Base-by-base conservation (phyloP, 2,888 invertebrate genomes). In the Cantharis lateralis region DNA sequence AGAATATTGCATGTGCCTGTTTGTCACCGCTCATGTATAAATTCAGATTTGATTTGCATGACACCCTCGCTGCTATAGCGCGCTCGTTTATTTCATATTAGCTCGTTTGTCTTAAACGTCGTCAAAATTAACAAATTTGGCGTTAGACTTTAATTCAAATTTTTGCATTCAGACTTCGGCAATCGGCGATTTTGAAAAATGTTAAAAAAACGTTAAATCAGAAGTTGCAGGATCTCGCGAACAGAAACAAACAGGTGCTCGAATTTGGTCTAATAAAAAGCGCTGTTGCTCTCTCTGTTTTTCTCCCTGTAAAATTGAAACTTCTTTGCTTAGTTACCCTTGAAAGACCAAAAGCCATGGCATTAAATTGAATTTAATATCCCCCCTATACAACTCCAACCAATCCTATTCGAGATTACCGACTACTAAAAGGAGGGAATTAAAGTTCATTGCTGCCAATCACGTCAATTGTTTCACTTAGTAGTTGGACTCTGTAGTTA, bases 341-440 rank as follows among this genome's bases (percentile, higher is more conserved):
- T 79, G 72, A 73, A 70, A 70, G 74, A 74, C 71, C 73, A 71
- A 66, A 66, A 76, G 84, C 83, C 86, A 87, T 87, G 86, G 87
- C 87, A 88, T 88, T 87, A 88, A 88, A 88, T 88, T 88, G 88
- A 88, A 88, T 88, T 88, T 88, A 88, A 88, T 88, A 87, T 86
- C 86, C 86, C 86, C 88, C 84, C 87, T 85, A 84, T 81, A 80
- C 81, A 79, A 80, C 83, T 83, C 79, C 83, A 82, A 82, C 87
- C 87, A 87, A 87, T 87, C 82, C 83, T 82, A 84, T 83, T 85
- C 84, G 85, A 85, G 85, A 85, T 84, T 84, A 84, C 84, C 81
- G 80, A 82, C 80, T 83, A 81, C 82, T 80, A 82, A 83, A 83
- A 85, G 87, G 87, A 87, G 87, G 87, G 85, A 85, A 86, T 84